Percentiles rank a stretch among this genome's conserved stretches.
Evolutionary conservation across 2,888 invertebrate genomes (phyloP).

Genomic region (Gonocerus acuteangulatus): DNA sequence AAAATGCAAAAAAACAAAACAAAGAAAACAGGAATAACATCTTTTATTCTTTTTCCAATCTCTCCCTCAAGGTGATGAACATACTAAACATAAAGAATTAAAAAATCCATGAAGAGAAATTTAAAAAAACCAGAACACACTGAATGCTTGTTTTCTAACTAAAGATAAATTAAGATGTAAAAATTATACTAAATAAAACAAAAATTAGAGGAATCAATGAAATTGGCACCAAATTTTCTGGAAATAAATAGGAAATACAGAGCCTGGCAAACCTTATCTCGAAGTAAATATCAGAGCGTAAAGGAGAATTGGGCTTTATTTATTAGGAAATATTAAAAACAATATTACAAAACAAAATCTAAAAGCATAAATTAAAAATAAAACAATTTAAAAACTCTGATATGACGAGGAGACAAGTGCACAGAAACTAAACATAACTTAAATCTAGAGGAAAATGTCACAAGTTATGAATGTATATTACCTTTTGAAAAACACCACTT

Average conservation of each 20-base stretch:
- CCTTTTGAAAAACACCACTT: too few species aligned
- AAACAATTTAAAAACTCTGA: constrained; percentile 1
- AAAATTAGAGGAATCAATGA: too few species aligned
- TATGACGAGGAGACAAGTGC: constrained; percentile 21
- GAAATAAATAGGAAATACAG: constrained; percentile 28
- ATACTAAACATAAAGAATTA: too few species aligned
- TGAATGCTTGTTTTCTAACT: neutral
- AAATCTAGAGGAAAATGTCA: too few species aligned
- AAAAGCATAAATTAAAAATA: neutral
- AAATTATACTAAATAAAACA: neutral
- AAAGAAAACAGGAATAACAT: too few species aligned
- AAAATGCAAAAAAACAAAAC: too few species aligned
- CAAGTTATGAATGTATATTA: too few species aligned
- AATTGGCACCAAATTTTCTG: constrained; percentile 16
- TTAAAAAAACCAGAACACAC: constrained; percentile 11
- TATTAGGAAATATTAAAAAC: neutral
- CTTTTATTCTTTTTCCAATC: too few species aligned
- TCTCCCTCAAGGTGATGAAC: too few species aligned
- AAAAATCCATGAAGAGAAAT: too few species aligned
- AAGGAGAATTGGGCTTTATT: neutral
- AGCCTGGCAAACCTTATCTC: constrained; percentile 25
- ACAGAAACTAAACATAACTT: constrained; percentile 27
- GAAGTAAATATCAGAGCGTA: constrained; percentile 8
- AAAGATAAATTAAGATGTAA: neutral
- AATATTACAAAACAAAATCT: too few species aligned